phyloP scores from a whole-genome alignment of 1,140 invertebrate genomes.

The Nixonia krombeini region DNA sequence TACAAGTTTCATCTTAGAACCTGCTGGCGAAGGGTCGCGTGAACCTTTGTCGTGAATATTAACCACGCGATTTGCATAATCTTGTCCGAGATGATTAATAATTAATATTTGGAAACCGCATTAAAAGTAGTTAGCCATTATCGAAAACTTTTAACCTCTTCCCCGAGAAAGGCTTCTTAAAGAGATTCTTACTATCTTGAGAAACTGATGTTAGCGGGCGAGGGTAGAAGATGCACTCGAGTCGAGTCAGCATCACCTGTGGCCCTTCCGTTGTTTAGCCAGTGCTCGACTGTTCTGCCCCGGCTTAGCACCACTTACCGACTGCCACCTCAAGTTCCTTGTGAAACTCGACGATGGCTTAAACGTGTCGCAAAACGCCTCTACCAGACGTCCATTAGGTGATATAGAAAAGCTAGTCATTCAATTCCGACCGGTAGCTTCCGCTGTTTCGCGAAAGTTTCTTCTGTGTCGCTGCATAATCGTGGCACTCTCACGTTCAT shows the following conservation, averaged over 20 bases:
- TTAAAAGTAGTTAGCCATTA: constrained; percentile 7
- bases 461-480: too few relatives aligned
- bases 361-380: constrained; percentile 17
- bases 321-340: constrained; percentile 37
- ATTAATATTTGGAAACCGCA: constrained; percentile 2
- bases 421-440: neutral
- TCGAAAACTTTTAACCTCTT: constrained; percentile 11
- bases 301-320: constrained; percentile 47
- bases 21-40: too few relatives aligned
- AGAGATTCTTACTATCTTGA: constrained; percentile 29
- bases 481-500: too few relatives aligned
- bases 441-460: neutral
- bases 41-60: too few relatives aligned
- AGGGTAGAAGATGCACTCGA: constrained; percentile 51
- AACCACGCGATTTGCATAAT: neutral
- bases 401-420: neutral
- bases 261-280: constrained; percentile 60
- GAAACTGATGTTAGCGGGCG: constrained; percentile 32
- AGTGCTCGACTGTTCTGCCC: constrained; percentile 47
- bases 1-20: too few relatives aligned
- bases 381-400: constrained; percentile 4
- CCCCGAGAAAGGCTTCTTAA: constrained; percentile 16
- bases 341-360: constrained; percentile 14
- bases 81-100: neutral
- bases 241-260: constrained; percentile 60